Evolutionary conservation across 2,888 invertebrate genomes (phyloP).

Genomic region (Lagria hirta): DNA sequence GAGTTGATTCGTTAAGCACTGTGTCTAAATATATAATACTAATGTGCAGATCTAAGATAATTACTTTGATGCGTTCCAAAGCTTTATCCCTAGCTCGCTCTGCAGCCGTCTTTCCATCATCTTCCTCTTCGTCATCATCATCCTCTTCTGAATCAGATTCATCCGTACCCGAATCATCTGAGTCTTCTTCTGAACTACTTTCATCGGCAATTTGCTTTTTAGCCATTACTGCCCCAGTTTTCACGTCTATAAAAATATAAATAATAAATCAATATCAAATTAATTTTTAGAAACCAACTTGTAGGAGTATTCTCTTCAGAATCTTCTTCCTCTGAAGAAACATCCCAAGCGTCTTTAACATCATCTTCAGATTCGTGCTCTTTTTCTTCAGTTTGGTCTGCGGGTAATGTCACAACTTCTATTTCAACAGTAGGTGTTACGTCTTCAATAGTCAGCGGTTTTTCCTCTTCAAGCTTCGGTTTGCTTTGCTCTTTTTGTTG

Average conservation of each 20-base stretch:
- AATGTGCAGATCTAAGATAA: no score
- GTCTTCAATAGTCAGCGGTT: conserved; percentile 38
- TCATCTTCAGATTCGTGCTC: conserved; percentile 54
- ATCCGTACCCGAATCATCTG: conserved; percentile 44
- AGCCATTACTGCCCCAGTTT: conserved; percentile 30
- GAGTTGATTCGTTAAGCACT: no score
- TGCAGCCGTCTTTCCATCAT: conserved; percentile 71
- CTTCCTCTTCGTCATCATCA: conserved; percentile 63
- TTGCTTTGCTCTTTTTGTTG: conserved; percentile 61
- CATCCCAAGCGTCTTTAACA: conserved; percentile 86
- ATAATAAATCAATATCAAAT: no score
- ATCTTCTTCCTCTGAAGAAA: conserved; percentile 61
- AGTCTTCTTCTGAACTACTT: conserved; percentile 39
- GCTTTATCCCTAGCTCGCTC: conserved; percentile 75
- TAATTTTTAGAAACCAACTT: no score
- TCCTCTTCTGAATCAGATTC: conserved; percentile 57
- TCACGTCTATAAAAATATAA: no score
- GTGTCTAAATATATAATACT: no score
- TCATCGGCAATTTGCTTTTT: conserved; percentile 43
- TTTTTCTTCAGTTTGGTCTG: conserved; percentile 44
- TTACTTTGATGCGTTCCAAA: conserved; percentile 70
- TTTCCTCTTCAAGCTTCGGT: conserved; percentile 27
- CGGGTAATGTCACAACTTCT: conserved; percentile 39
- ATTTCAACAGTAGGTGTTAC: conserved; percentile 32
- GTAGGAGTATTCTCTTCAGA: conserved; percentile 48